Percentiles rank a stretch among this genome's conserved stretches.
These are phyloP conservation scores for Athene cunicularia DNA, from an alignment of 2,113 vertebrate genomes.

Conservation along the genomic window DNA sequence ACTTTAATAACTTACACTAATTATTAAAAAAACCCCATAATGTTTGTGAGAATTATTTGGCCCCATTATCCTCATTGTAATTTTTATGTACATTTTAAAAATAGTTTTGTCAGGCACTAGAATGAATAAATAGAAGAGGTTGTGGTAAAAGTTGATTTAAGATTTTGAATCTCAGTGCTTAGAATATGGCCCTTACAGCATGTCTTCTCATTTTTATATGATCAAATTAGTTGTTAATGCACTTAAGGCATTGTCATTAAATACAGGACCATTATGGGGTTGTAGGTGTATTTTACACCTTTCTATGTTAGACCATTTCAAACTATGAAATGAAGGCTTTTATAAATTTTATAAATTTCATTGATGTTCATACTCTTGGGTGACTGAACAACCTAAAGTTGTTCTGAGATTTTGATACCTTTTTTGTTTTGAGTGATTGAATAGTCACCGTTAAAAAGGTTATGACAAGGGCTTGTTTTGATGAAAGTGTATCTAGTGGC, in stretches of 20 bases:
- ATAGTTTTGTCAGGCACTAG: background rate
- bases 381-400: background rate
- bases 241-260: background rate
- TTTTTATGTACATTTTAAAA: background rate
- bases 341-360: background rate
- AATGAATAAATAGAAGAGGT: background rate
- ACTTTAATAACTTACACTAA: background rate
- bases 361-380: background rate
- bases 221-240: background rate
- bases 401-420: background rate
- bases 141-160: background rate
- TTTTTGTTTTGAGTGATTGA: background rate
- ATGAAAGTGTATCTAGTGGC: background rate
- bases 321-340: background rate
- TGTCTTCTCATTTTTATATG: background rate
- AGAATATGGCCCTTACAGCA: background rate
- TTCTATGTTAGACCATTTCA: background rate
- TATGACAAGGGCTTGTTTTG: background rate
- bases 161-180: background rate
- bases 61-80: background rate
- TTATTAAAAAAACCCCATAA: background rate
- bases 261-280: accelerated
- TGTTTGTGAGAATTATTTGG: background rate
- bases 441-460: background rate
- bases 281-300: background rate